A percentile compares a stretch with the other conserved stretches of the same genome.
Conservation (phyloP, 1,140 invertebrate species). For the Drosophila persimilis region DNA sequence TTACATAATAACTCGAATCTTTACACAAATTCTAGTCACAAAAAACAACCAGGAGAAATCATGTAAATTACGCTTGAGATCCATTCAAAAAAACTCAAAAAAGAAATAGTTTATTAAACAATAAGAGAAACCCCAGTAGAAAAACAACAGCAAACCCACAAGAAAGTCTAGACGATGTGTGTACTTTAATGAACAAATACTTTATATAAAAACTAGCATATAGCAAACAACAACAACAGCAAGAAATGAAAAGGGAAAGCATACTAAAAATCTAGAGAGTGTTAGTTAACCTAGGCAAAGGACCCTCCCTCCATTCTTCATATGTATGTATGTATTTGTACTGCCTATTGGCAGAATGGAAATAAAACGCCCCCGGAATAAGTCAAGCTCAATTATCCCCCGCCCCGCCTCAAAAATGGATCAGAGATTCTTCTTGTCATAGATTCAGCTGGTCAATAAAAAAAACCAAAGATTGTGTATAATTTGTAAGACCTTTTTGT, state of each 20-base stretch:
- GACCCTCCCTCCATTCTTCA: constrained; percentile 11
- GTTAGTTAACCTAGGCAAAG: constrained; percentile 39
- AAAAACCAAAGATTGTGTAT: constrained; percentile 33
- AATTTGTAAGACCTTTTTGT: constrained; percentile 43
- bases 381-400: constrained; percentile 51
- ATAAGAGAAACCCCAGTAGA: constrained; percentile 15
- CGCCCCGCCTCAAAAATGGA: constrained; percentile 30
- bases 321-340: constrained; percentile 7
- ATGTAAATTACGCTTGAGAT: constrained; percentile 37
- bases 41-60: not conserved
- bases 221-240: constrained; percentile 34
- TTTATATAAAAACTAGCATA: constrained; percentile 69
- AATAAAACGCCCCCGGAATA: constrained; percentile 16
- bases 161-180: constrained; percentile 57
- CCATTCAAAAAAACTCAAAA: not conserved
- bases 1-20: constrained; percentile 38
- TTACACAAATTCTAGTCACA: constrained; percentile 34
- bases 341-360: constrained; percentile 37
- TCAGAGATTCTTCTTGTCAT: constrained; percentile 3
- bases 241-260: constrained; percentile 28
- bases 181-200: constrained; percentile 72
- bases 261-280: constrained; percentile 46
- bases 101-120: constrained; percentile 19
- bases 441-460: constrained; percentile 43
- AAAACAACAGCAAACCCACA: constrained; percentile 21